Conservation (phyloP, 2,113 vertebrate genomes). For the Poicephalus gulielmi region DNA sequence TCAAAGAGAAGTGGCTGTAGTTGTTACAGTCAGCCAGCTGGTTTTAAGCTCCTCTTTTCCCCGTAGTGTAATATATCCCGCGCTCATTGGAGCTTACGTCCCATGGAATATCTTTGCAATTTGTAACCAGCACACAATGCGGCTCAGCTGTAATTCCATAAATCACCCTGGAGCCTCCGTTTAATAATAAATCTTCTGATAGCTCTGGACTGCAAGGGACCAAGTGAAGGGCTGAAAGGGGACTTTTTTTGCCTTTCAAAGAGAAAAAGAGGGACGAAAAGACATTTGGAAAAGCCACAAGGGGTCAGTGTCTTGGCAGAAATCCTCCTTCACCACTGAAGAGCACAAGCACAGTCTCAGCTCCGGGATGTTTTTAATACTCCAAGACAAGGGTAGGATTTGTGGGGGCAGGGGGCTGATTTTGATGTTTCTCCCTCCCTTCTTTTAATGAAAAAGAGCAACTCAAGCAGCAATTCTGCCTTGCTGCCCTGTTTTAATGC, state of each 20-base stretch:
- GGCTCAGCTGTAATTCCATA: constrained; percentile 31
- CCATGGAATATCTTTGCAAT: constrained; percentile 37
- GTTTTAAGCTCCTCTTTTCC: constrained; percentile 55
- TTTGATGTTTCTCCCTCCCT: not conserved
- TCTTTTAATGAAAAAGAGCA: not conserved
- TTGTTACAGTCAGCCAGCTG: constrained; percentile 66
- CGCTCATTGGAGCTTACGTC: constrained; percentile 1
- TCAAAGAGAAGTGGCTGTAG: constrained; percentile 65
- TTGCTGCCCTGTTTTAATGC: not conserved
- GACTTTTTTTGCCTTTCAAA: not conserved
- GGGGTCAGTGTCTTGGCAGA: constrained; percentile 75
- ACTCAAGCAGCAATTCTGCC: not conserved
- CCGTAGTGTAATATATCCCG: constrained; percentile 41
- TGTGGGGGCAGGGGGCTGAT: not conserved
- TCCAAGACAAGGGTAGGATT: not conserved
- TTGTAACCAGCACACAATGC: constrained; percentile 2
- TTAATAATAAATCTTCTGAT: constrained; percentile 49
- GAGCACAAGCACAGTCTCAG: not conserved
- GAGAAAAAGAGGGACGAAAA: not conserved
- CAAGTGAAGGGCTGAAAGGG: not conserved
- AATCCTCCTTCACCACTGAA: constrained; percentile 9
- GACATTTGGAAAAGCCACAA: constrained; percentile 62
- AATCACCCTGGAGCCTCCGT: constrained; percentile 44
- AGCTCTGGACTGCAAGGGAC: not conserved
- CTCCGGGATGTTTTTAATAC: constrained; percentile 35